Evolutionary conservation across 2,113 vertebrate genomes (phyloP), one percentile per base, ranked within the genome.

Genomic region (Turnix velox): DNA sequence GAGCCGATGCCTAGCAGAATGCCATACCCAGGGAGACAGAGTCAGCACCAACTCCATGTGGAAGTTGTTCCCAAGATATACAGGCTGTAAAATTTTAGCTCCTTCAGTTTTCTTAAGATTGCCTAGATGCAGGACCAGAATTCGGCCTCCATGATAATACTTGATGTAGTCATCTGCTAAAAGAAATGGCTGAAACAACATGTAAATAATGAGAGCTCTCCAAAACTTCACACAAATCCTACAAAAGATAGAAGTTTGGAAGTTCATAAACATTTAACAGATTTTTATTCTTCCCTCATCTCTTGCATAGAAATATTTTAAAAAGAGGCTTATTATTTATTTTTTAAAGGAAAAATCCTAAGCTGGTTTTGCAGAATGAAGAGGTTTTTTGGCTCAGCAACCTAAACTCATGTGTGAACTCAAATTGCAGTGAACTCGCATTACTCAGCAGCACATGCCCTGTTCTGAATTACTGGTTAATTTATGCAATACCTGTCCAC

Each of bases 31-130:
- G 24, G 9, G 18, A 65, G 3, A 45, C 1, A 0, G 1, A 42
- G 17, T 5, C 72, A 30, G 6, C 0, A 0, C 14, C 6, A 14
- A 8, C 7, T 39, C 1, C 2, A 0, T 75, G 9, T 31, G 45
- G 84, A 10, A 78, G 4, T 6, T 68, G 18, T 27, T 42, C 20
- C 2, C 25, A 57, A 57, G 45, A 35, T 37, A 35, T 65, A 31
- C 10, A 62, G 5, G 6, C 10, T 68, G 8, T 33, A 4, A 2
- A 22, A n/a, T 33, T 65, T 9, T 40, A 42, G 17, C 7, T 65
- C 6, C 8, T 33, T 49, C 28, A 3, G 2, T 31, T 84, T 58
- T 77, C n/a, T 35, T 48, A 16, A 80, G 8, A 3, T 20, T 88
- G 8, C 14, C 8, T 33, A 48, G 8, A 66, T 54, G 9, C 31